Base-by-base conservation (phyloP, 2,797 vertebrate genomes). In the Myotis myotis region DNA sequence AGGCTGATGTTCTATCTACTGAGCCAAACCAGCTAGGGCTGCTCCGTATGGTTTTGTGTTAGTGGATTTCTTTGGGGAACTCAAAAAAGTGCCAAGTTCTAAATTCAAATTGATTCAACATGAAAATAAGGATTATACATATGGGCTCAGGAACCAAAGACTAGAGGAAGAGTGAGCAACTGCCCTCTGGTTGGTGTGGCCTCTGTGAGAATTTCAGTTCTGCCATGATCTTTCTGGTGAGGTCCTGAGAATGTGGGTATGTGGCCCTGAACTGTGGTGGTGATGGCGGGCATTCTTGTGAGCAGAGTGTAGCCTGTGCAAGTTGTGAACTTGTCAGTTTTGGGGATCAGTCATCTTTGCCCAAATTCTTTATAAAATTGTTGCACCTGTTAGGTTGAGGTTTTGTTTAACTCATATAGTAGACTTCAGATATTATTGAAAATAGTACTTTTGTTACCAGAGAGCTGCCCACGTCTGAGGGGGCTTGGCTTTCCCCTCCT, bases 21-120 rank as follows among this genome's bases (percentile, higher is more conserved):
- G 15, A 66, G 62, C 30, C 62, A n/a, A n/a, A n/a, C 30, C 62
- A n/a, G 30, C 62, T 17, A 62, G 7, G 62, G 30, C 62, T 66
- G 36, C 28, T 87, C 55, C 3, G 41, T 44, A 38, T 23, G 28
- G 13, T 49, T 95, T 83, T 60, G 55, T n/a, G 38, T 84, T 36
- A 55, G 30, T 74, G 20, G 23, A 20, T 87, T 95, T 92, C 86
- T 94, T 70, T 86, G 72, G 76, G 36, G 47, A 87, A n/a, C 62
- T 78, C 51, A 78, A 57, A 95, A 86, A n/a, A 89, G n/a, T 44
- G 38, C 15, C 28, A 78, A 76, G 16, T 93, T 82, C 44, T 68
- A 60, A 75, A 88, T 36, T 19, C 36, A 51, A n/a, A 30, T 60
- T 68, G 75, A 89, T 85, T 90, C 28, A 82, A 66, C 19, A 57